Base-by-base conservation (phyloP, 1,140 invertebrate species). In the Phenacoccus solenopsis region DNA sequence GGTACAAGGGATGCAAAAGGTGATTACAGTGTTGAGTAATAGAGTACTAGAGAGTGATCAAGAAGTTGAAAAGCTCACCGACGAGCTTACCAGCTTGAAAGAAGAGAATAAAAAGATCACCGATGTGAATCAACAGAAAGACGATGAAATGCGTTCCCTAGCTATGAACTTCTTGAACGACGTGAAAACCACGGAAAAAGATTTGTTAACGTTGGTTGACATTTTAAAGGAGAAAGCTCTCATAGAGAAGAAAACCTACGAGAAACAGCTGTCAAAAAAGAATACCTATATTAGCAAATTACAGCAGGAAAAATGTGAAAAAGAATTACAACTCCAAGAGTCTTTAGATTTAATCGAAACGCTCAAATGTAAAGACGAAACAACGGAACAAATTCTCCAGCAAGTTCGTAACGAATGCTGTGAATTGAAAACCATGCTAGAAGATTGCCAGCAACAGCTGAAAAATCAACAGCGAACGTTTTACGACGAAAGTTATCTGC, bases 331-430 rank as follows among this genome's bases (percentile, higher is more conserved):
- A 27, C 16, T 64, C 1, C 59, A 64, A 27, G 59, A 64, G 22
- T 24, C 59, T 64, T 20, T 64, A 7, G 59, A 64, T 27, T 2
- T 25, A 24, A 64, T 64, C 16, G 59, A 64, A 25, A 64, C 25
- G 2, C 16, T 24, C 22, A 64, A 64, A 64, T 64, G 59, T 22
- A 64, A 64, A 64, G 59, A 64, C 12, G 10, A 64, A 64, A 64
- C 10, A 4, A 25, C 25, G 7, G 59, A 25, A 9, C 21, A 64
- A 24, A 9, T 64, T 5, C 9, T 64, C 10, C 20, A 64, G 1
- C 59, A 64, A 16, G 22, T 64, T 24, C 59, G 59, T 27, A 27
- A 64, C 21, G 59, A 64, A 64, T 25, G 22, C 22, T 24, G 22
- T 22, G 59, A 64, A 64, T 49, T 64, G 22, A 27, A 64, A 64